A percentile compares a stretch with the other conserved stretches of the same genome.
phyloP scores from a whole-genome alignment of 2,888 invertebrate genomes.

The Mesorhabditis belari region DNA sequence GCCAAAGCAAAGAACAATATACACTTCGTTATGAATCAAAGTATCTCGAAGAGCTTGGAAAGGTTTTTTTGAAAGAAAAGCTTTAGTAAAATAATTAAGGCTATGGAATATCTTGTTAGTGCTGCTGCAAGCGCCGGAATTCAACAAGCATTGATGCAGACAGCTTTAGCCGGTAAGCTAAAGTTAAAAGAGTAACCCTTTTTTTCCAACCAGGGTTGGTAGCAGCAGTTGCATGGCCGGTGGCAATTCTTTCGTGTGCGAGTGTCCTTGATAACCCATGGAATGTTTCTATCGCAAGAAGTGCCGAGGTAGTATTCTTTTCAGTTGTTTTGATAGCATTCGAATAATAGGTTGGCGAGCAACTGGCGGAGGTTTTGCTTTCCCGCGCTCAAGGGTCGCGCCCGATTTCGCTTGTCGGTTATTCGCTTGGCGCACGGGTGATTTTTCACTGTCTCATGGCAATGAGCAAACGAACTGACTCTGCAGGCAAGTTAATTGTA shows the following conservation, averaged over 20 bases:
- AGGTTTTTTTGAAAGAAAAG: too few species aligned
- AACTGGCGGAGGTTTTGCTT: constrained; percentile 65
- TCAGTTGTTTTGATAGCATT: not conserved
- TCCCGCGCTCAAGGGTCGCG: constrained; percentile 63
- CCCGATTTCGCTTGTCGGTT: constrained; percentile 65
- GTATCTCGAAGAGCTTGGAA: constrained; percentile 44
- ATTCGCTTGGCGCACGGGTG: constrained; percentile 66
- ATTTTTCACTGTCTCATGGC: constrained; percentile 65
- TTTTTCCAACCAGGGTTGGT: constrained; percentile 61
- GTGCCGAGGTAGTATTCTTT: constrained; percentile 57
- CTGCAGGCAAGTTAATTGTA: constrained; percentile 26
- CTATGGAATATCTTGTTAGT: constrained; percentile 63
- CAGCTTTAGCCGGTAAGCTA: constrained; percentile 61
- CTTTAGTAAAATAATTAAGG: too few species aligned
- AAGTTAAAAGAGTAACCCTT: not conserved
- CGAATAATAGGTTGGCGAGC: constrained; percentile 58
- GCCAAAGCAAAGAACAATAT: constrained; percentile 64
- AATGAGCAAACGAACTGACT: constrained; percentile 53
- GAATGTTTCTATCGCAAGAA: constrained; percentile 64
- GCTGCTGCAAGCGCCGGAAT: constrained; percentile 61
- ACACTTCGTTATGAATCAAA: constrained; percentile 55
- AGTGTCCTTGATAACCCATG: constrained; percentile 66
- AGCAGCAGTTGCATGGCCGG: constrained; percentile 65
- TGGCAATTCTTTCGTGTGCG: constrained; percentile 62
- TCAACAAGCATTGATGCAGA: constrained; percentile 65